phyloP scores from a whole-genome alignment of 2,113 vertebrate genomes.

The Chaetorhynchus papuensis region DNA sequence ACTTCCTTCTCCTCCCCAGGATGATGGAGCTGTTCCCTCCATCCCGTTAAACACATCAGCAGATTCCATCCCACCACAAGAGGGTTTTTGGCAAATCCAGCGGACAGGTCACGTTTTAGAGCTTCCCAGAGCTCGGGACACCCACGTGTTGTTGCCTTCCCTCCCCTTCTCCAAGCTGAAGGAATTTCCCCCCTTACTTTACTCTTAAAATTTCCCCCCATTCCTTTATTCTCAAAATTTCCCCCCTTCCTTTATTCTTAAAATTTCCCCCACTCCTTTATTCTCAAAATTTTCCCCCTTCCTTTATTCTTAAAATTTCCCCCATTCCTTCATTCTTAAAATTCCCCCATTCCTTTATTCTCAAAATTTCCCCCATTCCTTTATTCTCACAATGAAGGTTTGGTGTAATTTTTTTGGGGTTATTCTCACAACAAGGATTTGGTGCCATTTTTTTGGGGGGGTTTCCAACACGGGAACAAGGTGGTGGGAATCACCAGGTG shows the following conservation, averaged over 20 bases:
- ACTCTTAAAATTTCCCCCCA: background rate
- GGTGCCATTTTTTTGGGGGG: background rate
- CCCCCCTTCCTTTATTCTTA: background rate
- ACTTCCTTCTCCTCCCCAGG: background rate
- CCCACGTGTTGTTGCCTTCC: background rate
- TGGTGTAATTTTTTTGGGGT: background rate
- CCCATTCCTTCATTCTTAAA: background rate
- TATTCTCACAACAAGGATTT: background rate
- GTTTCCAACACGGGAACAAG: background rate
- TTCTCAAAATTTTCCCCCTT: too few relatives aligned
- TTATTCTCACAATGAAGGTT: background rate
- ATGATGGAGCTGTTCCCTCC: background rate
- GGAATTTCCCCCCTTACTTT: background rate
- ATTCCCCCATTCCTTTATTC: background rate
- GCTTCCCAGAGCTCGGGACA: background rate
- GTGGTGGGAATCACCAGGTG: background rate
- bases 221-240: background rate
- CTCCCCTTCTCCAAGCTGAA: background rate
- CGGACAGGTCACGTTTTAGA: background rate
- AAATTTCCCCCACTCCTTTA: background rate
- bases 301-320: too few relatives aligned
- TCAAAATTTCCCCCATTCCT: too few relatives aligned
- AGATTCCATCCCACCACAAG: background rate
- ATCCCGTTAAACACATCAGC: background rate
- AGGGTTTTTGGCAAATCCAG: background rate